phyloP scores from a whole-genome alignment of 2,888 invertebrate species.

The Drosophila acutilabella region DNA sequence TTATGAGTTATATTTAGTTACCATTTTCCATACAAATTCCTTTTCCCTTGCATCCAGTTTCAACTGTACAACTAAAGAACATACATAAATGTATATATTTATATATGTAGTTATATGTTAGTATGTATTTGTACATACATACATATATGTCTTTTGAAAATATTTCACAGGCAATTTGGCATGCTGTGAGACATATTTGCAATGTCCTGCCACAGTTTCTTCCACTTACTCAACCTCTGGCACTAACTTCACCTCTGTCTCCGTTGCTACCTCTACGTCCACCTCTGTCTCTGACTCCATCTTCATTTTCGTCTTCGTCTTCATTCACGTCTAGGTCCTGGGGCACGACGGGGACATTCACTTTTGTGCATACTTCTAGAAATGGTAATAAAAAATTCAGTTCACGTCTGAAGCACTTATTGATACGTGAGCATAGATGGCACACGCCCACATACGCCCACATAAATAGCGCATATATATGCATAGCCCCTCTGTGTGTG shows the following conservation, averaged over 20 bases:
- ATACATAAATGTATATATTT: conserved; percentile 8
- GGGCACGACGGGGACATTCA: conserved; percentile 48
- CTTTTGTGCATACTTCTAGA: conserved; percentile 69
- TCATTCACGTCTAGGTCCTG: conserved; percentile 25
- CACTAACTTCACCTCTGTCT: not conserved
- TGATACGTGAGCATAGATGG: conserved; percentile 79
- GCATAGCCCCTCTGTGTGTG: conserved; percentile 47
- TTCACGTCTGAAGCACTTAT: conserved; percentile 78
- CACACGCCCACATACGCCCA: conserved; percentile 48
- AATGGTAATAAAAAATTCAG: conserved; percentile 76
- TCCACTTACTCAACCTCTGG: not conserved
- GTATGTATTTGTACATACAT: not conserved
- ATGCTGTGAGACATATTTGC: conserved; percentile 56
- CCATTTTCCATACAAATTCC: no score
- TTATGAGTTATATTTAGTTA: no score
- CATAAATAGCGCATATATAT: conserved; percentile 73
- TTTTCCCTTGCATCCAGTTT: not conserved
- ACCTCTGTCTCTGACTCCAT: not conserved
- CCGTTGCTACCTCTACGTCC: not conserved
- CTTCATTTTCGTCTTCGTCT: conserved; percentile 3
- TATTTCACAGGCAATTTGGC: conserved; percentile 78
- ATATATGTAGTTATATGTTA: no score
- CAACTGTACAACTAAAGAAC: conserved; percentile 5
- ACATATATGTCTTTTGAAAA: conserved; percentile 51
- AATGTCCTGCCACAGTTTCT: conserved; percentile 33